Evolutionary conservation across 2,888 invertebrate genomes (phyloP).

Genomic region (Apotomis betuletana): DNA sequence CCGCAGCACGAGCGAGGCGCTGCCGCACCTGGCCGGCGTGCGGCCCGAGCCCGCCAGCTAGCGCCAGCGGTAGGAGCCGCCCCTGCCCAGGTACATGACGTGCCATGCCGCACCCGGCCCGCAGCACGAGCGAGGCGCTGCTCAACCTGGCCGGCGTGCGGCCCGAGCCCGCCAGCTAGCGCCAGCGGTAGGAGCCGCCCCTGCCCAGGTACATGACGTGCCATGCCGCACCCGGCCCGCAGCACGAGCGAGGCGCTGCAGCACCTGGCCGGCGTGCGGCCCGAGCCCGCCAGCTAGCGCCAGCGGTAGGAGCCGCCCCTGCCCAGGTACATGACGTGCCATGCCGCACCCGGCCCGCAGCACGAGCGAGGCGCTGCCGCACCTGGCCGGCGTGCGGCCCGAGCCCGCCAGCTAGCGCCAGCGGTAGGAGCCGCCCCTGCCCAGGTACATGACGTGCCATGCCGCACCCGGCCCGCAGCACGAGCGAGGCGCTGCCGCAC

Average conservation of each 20-base stretch:
- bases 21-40: no score
- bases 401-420: background rate
- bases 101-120: no score
- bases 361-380: background rate
- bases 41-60: no score
- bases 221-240: no score
- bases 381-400: background rate
- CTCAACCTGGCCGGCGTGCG: no score
- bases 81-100: no score
- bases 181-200: no score
- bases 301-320: conserved; percentile 40
- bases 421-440: background rate
- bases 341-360: background rate
- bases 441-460: background rate
- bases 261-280: conserved; percentile 73
- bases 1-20: no score
- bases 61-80: no score
- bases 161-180: background rate
- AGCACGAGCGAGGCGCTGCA: conserved; percentile 79
- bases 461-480: no score
- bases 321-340: background rate
- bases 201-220: no score
- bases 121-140: no score
- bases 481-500: background rate
- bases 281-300: conserved; percentile 51